A percentile compares a stretch with the other conserved stretches of the same genome.
Evolutionary conservation across 2,113 vertebrate species (phyloP).

Genomic region (western clawed frog (Xenopus tropicalis)): UCB_Xtro_10.0 CM004447.2:121210501-121211000

Average conservation of each 20-base stretch:
- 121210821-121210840: constrained; percentile 88
- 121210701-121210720: constrained; percentile 79
- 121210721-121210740: constrained; percentile 91
- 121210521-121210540: constrained; percentile 6
- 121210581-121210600: constrained; percentile 72
- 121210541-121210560: constrained; percentile 22
- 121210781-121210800: constrained; percentile 91
- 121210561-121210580: constrained; percentile 50
- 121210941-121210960: constrained; percentile 89
- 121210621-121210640: constrained; percentile 67
- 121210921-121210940: constrained; percentile 87
- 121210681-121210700: constrained; percentile 78
- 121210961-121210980: constrained; percentile 80
- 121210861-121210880: constrained; percentile 80
- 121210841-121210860: constrained; percentile 93
- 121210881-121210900: constrained; percentile 90
- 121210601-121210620: constrained; percentile 66
- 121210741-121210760: constrained; percentile 87
- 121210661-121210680: constrained; percentile 80
- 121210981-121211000: constrained; percentile 68
- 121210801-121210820: constrained; percentile 84
- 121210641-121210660: constrained; percentile 68
- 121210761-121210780: constrained; percentile 99
- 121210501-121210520: constrained; percentile 6
- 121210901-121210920: constrained; percentile 89